phyloP scores from a whole-genome alignment of 1,140 invertebrate genomes.

The Bemisia tabaci region DNA sequence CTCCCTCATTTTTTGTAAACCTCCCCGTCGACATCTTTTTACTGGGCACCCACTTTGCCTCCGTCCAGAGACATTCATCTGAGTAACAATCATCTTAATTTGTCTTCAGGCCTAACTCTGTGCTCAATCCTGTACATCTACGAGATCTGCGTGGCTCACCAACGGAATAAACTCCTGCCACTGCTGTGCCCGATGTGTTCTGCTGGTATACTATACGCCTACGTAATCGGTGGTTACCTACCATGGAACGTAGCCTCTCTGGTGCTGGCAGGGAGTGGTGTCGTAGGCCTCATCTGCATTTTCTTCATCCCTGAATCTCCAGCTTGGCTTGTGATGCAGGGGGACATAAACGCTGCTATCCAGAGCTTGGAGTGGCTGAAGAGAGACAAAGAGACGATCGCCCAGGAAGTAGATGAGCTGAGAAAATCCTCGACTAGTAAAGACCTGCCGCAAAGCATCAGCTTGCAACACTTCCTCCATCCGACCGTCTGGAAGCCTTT shows the following conservation, averaged over 20 bases:
- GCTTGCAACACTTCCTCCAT: slow-evolving; percentile 17
- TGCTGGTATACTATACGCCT: background rate
- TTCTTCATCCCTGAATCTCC: slow-evolving; percentile 66
- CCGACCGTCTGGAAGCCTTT: slow-evolving; percentile 34
- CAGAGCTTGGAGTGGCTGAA: slow-evolving; percentile 18
- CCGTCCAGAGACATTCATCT: too few species aligned
- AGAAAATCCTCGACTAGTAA: too few species aligned
- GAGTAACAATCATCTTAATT: too few species aligned
- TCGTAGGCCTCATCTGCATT: slow-evolving; percentile 18
- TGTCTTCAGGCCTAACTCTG: background rate
- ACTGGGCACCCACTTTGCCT: too few species aligned
- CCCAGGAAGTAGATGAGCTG: slow-evolving; percentile 1
- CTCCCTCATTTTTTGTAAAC: too few species aligned
- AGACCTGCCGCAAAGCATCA: slow-evolving; percentile 8
- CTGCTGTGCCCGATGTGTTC: background rate
- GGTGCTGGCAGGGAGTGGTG: background rate
- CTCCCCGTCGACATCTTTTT: too few species aligned
- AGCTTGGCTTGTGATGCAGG: slow-evolving; percentile 45
- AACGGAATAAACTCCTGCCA: background rate
- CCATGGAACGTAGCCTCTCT: background rate
- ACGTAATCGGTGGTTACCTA: background rate
- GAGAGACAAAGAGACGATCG: background rate
- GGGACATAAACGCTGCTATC: slow-evolving; percentile 11
- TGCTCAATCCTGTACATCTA: background rate
- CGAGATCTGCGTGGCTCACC: background rate